Evolutionary conservation across 1,140 invertebrate genomes (phyloP), one percentile per base, ranked within the genome.

Genomic region (Rhynchophorus ferrugineus): DNA sequence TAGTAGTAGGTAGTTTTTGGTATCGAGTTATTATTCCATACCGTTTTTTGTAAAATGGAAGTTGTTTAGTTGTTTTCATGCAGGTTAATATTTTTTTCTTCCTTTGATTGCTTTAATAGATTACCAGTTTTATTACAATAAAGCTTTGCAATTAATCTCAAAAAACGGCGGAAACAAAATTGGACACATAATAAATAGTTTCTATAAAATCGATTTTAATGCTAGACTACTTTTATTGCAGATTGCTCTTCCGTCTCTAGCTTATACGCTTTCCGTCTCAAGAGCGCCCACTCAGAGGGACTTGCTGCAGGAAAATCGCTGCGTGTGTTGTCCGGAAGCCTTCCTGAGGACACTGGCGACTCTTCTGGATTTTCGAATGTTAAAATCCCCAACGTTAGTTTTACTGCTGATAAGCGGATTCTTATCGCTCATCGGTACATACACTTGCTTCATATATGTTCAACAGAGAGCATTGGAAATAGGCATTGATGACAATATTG

Each of bases 361-460:
- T 17, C 89, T 95, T 84, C 74, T 95, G 59, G 89, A 95, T 64
- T 76, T 91, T 1, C 81, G 79, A 20, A 73, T 98, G 1, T 75
- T 98, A 11, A 80, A 80, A 61, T 91, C 89, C 43, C 86, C 85
- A 1, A 85, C 90, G 0, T 98, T 98, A 68, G 69, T 90, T 22
- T 73, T 96, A 35, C 74, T 98, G 16, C 81, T 87, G 11, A 61
- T 91, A 13, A 89, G 89, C 55, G 91, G 92, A 14, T 87, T 91
- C 54, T 77, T 97, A 9, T 93, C 89, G 1, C 44, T 96, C 80
- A 79, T 92, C 71, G 94, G 93, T 44, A 94, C 96, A 72, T 97
- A 95, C 67, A 85, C 94, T 5, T 94, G 94, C 0, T 96, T 93
- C 67, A 79, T 87, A 64, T 97, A 89, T 60, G 72, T 95, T 5